Conservation (phyloP, 2,888 invertebrate genomes). For the Temnothorax rugatulus region DNA sequence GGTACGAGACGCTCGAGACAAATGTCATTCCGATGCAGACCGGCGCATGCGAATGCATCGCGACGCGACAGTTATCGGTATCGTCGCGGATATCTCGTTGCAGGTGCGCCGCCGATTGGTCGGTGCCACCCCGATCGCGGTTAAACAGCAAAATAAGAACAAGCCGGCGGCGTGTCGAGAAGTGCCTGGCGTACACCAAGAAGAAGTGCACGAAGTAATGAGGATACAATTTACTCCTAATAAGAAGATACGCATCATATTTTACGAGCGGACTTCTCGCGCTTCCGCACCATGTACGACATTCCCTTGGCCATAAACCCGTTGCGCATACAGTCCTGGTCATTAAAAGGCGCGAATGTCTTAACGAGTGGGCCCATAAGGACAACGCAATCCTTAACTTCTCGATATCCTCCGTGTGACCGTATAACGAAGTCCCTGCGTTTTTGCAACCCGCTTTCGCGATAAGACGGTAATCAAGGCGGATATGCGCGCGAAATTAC, state of each 20-base stretch:
- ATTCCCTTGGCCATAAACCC: conserved; percentile 70
- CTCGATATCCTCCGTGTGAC: conserved; percentile 29
- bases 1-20: conserved; percentile 30
- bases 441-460: neutral
- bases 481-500: conserved; percentile 1
- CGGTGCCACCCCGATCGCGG: conserved; percentile 55
- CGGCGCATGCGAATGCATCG: neutral
- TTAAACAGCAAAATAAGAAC: conserved; percentile 60
- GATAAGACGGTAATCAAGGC: conserved; percentile 6
- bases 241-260: conserved; percentile 84
- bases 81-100: conserved; percentile 53
- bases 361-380: conserved; percentile 66
- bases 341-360: conserved; percentile 75
- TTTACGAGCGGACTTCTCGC: conserved; percentile 80
- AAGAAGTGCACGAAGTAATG: conserved; percentile 75
- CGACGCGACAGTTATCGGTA: conserved; percentile 19
- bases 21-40: conserved; percentile 10
- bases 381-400: conserved; percentile 58
- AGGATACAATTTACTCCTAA: conserved; percentile 84
- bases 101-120: conserved; percentile 56
- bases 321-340: conserved; percentile 58
- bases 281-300: conserved; percentile 78
- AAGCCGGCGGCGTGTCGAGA: neutral
- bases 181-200: conserved; percentile 22
- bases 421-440: conserved; percentile 1